Evolutionary conservation across 2,113 vertebrate species (phyloP).

Genomic region (Chionis minor): DNA sequence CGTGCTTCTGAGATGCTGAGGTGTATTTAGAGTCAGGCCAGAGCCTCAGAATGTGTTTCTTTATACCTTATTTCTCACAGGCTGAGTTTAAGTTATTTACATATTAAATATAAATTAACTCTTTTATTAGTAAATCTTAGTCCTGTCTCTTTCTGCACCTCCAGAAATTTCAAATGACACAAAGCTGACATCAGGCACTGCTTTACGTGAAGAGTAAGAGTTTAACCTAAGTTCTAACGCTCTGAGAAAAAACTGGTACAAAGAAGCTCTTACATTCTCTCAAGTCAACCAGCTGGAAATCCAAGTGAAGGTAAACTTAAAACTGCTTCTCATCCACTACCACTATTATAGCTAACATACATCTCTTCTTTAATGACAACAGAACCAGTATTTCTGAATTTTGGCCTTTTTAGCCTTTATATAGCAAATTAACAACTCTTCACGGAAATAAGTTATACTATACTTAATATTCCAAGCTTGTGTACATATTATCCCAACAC

Average conservation of each 20-base stretch:
- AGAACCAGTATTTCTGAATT: neutral
- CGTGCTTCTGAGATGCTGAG: neutral
- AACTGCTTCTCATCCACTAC: neutral
- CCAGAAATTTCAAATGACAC: neutral
- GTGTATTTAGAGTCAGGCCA: neutral
- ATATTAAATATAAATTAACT: neutral
- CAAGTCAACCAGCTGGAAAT: neutral
- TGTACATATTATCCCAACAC: neutral
- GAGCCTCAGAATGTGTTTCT: neutral
- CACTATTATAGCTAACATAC: neutral
- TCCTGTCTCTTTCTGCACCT: neutral
- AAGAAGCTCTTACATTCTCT: neutral
- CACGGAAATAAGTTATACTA: neutral
- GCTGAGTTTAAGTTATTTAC: neutral
- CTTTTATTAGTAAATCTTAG: neutral
- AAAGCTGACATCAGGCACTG: neutral
- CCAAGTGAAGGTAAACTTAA: neutral
- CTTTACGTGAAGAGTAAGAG: neutral
- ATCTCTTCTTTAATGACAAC: neutral
- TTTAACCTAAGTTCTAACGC: neutral
- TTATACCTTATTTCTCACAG: neutral
- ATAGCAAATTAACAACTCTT: neutral
- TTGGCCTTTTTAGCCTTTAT: neutral
- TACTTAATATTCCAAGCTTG: neutral
- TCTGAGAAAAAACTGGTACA: neutral